Conservation (phyloP, 2,797 vertebrate genomes). For the Lophius americanus region DNA sequence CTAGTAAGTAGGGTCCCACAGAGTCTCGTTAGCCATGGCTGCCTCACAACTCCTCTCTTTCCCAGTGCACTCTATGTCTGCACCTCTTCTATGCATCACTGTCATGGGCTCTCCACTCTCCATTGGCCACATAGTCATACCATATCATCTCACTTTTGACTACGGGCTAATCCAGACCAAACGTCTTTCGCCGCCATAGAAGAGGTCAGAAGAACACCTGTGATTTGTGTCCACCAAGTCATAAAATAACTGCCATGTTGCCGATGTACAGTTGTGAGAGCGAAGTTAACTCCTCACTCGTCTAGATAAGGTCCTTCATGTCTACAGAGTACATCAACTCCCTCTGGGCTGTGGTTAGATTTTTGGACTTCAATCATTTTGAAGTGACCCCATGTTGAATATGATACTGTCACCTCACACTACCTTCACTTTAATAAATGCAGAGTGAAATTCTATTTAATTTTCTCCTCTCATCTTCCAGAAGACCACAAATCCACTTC, state of each 20-base stretch:
- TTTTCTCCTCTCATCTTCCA: constrained; percentile 71
- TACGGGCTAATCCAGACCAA: constrained; percentile 45
- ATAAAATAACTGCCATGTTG: constrained; percentile 47
- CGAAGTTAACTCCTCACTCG: constrained; percentile 50
- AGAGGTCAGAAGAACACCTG: constrained; percentile 39
- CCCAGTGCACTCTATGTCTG: constrained; percentile 75
- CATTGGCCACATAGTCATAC: constrained; percentile 75
- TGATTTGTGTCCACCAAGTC: constrained; percentile 47
- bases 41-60: constrained; percentile 80
- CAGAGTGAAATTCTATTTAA: constrained; percentile 20
- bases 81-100: constrained; percentile 75
- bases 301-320: constrained; percentile 55
- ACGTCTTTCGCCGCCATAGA: constrained; percentile 24
- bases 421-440: constrained; percentile 45
- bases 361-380: constrained; percentile 51
- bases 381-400: constrained; percentile 67
- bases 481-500: constrained; percentile 90
- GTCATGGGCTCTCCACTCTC: constrained; percentile 78
- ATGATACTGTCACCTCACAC: constrained; percentile 73
- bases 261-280: constrained; percentile 67
- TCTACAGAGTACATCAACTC: constrained; percentile 41
- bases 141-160: constrained; percentile 76
- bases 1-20: constrained; percentile 84
- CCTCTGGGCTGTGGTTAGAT: constrained; percentile 49
- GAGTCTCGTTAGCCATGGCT: constrained; percentile 81